Base-by-base conservation (phyloP, 1,140 invertebrate species). In the Lepeophtheirus salmonis region DNA sequence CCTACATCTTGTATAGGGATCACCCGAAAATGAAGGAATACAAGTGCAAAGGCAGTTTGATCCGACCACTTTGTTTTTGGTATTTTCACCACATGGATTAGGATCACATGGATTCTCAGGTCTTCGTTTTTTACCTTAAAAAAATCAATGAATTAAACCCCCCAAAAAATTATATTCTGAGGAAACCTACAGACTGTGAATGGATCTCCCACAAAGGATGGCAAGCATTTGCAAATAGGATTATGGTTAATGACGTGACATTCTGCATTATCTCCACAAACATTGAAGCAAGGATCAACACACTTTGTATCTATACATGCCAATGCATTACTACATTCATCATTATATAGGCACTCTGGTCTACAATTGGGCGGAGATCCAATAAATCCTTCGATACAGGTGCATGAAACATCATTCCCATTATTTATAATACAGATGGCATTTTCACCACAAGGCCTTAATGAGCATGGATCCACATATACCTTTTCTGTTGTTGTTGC, bases 31-130 rank as follows among this genome's bases (percentile, higher is more conserved):
- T 21, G n/a, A 26, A 62, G 17, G 55, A 16, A 60, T 12, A 30
- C 61, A 63, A 30, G 54, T 62, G 58, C 63, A 65, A 63, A 89
- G 72, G 63, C 71, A 72, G 52, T 65, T 66, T 54, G 71, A 72
- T n/a, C 67, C 59, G 13, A 62, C 77, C 26, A 51, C 76, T 80
- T 21, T 62, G 56, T 67, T 68, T 10, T 65, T 52, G 67, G 68
- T 65, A 65, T 86, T 85, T 18, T 77, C 76, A 51, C 79, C 78
- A 66, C 86, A 89, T 0, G 84, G 84, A 18, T 81, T 84, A 20
- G 84, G 83, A 67, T 81, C 79, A 69, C 86, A 89, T 1, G 82
- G 83, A 70, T 87, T 55, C 21, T 22, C n/a, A 52, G 30, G 30
- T 6, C 30, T 6, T 41, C 30, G 30, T 41, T 41, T 41, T 41